phyloP scores from a whole-genome alignment of 1,140 invertebrate species.

The Macrobrachium nipponense region DNA sequence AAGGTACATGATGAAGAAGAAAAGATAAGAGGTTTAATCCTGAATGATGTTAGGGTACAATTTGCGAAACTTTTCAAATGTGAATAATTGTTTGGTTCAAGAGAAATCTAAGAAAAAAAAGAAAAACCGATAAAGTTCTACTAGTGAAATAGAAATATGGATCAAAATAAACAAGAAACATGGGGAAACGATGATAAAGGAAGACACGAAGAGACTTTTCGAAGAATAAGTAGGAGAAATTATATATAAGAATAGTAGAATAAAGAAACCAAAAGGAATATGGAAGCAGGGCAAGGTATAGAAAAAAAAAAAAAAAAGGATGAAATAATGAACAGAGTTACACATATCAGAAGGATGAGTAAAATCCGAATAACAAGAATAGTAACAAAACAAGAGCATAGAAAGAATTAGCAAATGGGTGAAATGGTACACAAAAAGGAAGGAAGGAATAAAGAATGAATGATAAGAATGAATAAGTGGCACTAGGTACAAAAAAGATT shows the following conservation, averaged over 20 bases:
- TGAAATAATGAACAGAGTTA: too few species aligned
- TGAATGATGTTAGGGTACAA: background rate
- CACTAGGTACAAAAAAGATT: background rate
- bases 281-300: too few species aligned
- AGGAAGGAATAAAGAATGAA: background rate
- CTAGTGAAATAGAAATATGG: too few species aligned
- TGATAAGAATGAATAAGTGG: background rate
- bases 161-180: too few species aligned
- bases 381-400: slow-evolving; percentile 15
- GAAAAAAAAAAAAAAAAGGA: too few species aligned
- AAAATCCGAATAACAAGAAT: background rate
- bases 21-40: background rate
- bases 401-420: background rate
- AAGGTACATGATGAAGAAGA: background rate
- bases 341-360: too few species aligned
- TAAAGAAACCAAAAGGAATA: too few species aligned
- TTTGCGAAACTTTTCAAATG: background rate
- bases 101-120: background rate
- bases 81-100: background rate
- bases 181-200: too few species aligned
- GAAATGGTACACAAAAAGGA: background rate
- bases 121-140: background rate
- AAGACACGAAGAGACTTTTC: too few species aligned
- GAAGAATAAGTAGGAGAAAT: too few species aligned
- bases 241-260: too few species aligned